These are phyloP conservation scores for Bubalus kerabau DNA, from an alignment of 2,113 vertebrate genomes.

Conservation along the genomic window DNA sequence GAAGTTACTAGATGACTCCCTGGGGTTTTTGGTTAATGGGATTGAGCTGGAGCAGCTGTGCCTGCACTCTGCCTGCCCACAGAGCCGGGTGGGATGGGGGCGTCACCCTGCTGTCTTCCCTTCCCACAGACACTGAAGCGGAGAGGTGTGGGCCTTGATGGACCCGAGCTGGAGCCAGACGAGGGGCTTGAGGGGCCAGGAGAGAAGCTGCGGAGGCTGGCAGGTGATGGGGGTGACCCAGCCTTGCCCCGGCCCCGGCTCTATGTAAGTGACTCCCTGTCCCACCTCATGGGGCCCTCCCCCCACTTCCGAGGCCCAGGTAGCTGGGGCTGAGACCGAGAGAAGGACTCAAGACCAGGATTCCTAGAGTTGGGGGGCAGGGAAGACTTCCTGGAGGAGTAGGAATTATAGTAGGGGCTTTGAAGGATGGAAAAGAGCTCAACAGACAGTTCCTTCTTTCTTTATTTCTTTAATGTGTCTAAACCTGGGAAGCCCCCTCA, in stretches of 20 bases:
- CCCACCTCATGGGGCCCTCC: background rate
- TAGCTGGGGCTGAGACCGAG: background rate
- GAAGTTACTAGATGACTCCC: background rate
- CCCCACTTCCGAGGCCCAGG: background rate
- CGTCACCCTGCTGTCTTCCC: background rate
- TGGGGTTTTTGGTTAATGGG: background rate
- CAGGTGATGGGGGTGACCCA: constrained; percentile 84
- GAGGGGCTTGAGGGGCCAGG: constrained; percentile 76
- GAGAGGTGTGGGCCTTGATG: constrained; percentile 88
- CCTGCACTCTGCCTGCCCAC: background rate
- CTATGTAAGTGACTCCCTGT: constrained; percentile 81
- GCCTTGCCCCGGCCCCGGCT: constrained; percentile 83
- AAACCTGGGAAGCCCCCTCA: background rate
- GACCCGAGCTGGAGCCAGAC: constrained; percentile 86
- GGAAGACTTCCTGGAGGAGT: background rate
- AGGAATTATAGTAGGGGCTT: background rate
- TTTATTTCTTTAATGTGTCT: background rate
- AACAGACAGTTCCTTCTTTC: background rate
- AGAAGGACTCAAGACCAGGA: background rate
- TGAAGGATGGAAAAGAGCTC: constrained; percentile 14
- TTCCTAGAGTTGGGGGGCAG: background rate
- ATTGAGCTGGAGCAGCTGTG: background rate
- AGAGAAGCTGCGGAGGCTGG: constrained; percentile 80
- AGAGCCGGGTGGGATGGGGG: background rate
- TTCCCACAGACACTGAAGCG: constrained; percentile 87